Evolutionary conservation across 2,888 invertebrate species (phyloP), one percentile per base, ranked within the genome.

Genomic region (Tridacna crocea): DNA sequence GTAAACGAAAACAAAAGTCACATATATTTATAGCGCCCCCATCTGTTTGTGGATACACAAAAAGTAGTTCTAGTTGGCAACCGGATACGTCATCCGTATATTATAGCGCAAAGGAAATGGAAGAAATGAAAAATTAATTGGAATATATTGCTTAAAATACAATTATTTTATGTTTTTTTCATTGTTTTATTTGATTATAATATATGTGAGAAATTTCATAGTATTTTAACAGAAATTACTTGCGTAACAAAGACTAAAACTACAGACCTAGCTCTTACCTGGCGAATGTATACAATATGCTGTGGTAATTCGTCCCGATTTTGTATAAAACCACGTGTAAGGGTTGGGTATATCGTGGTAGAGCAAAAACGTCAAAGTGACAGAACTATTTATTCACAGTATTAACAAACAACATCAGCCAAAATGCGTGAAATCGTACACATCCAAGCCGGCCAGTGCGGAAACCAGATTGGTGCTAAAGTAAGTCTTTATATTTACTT

Each of bases 1-100:
- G n/a, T 13, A 10, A n/a, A 27, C 46, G 70, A 77, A 81, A 77
- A 77, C 77, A 77, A 81, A 81, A 77, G 77, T 81, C 36, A 77
- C 77, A 77, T 36, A 81, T 74, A 77, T 66, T 58, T 58, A 74
- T 73, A 77, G 68, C 68, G 47, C 46, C 47, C 36, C 68, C 22
- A 47, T 47, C 4, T 68, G 68, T 68, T 68, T 46, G n/a, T 68
- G 47, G 68, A 68, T 68, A 68, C 68, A 68, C 47, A 4, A 68
- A 27, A 68, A 68, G 68, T 68, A 68, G 68, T 68, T 8, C 68
- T 47, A 10, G 68, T 68, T 68, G 47, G 46, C 47, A 68, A 27
- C 19, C 68, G 6, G 47, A 17, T 68, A n/a, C 47, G 68, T 68
- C 68, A 68, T 68, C 47, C 17, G 46, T 68, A n/a, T 22, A 68